A percentile compares a stretch with the other conserved stretches of the same genome.
phyloP scores from a whole-genome alignment of 2,888 invertebrate species.

The Schrankia costaestrigalis region DNA sequence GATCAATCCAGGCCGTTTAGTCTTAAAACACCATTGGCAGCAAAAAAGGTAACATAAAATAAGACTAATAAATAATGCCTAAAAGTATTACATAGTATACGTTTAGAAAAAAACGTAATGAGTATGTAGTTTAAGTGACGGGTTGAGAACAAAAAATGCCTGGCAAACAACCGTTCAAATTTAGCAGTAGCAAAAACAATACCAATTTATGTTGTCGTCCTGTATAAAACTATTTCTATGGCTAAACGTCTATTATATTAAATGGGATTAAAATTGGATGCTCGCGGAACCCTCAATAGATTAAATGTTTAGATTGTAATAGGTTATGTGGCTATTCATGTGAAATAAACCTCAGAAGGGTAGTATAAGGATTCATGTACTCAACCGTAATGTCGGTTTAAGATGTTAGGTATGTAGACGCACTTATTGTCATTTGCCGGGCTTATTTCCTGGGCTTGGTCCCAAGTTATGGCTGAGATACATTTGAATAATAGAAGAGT shows the following conservation, averaged over 20 bases:
- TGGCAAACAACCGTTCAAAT: too few relatives aligned
- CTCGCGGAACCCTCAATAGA: slow-evolving; percentile 9
- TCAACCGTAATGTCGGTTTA: slow-evolving; percentile 3
- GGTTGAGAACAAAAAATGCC: too few relatives aligned
- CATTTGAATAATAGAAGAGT: neutral
- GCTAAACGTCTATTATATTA: slow-evolving; percentile 8
- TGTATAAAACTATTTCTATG: slow-evolving; percentile 1
- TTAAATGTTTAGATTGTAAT: slow-evolving; percentile 11
- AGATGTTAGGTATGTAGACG: neutral
- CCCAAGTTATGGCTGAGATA: slow-evolving; percentile 1
- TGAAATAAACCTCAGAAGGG: slow-evolving; percentile 5
- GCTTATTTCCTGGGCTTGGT: neutral
- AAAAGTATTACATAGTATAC: too few relatives aligned
- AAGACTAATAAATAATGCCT: too few relatives aligned
- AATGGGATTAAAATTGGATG: slow-evolving; percentile 10
- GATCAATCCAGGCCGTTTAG: too few relatives aligned
- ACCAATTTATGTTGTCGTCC: slow-evolving; percentile 2
- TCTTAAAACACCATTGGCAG: too few relatives aligned
- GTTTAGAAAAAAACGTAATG: too few relatives aligned
- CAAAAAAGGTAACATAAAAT: too few relatives aligned
- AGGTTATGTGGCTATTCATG: slow-evolving; percentile 9
- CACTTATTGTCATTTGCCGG: slow-evolving; percentile 5
- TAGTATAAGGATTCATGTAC: slow-evolving; percentile 4
- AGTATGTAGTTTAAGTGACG: neutral
- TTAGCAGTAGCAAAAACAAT: too few relatives aligned